Evolutionary conservation across 53 echinoderm and acorn worm genomes (phyloP), one percentile per base, ranked within the genome.

Genomic region (Apostichopus leukothele): DNA sequence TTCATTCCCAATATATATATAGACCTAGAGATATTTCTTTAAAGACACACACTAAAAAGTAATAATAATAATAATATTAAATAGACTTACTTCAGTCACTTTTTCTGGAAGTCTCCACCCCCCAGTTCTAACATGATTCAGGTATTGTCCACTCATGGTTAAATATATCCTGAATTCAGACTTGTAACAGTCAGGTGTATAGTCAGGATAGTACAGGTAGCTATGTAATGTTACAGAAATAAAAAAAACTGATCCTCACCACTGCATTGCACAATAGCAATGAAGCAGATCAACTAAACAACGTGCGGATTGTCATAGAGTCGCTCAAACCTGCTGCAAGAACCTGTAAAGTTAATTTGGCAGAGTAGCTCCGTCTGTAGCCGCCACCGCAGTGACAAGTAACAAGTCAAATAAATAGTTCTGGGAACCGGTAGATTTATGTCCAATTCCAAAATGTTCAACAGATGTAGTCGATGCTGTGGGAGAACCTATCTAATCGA

Each of bases 121-220:
- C 14, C 81, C 81, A 18, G 81, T 18, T 59, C 81, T 53, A 59
- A 81, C 81, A 54, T 81, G 81, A 59, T 81, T 81, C 59, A 81
- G 55, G 25, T 81, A 81, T 59, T 81, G 81, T 81, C 55, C 81
- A 81, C 81, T 81, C 81, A 81, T 81, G 22, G 54, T 81, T 51
- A 39, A 39, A 39, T 39, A 81, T 54, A n/a, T 71, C 71, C 71
- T 6, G 20, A 71, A 71, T n/a, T n/a, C 1, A 18, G 18, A 71
- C 10, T 63, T 16, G 9, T 3, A 63, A n/a, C 71, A 25, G 25
- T 25, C 71, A 71, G 20, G 12, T 63, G 39, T 39, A 39, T 39
- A 39, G 39, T 39, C 39, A 39, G 39, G 39, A 39, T 39, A 39
- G 39, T 39, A 39, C 39, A 39, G 39, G 39, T 39, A 57, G 10